Evolutionary conservation across 1,140 invertebrate genomes (phyloP).

Genomic region (Phenacoccus solenopsis): DNA sequence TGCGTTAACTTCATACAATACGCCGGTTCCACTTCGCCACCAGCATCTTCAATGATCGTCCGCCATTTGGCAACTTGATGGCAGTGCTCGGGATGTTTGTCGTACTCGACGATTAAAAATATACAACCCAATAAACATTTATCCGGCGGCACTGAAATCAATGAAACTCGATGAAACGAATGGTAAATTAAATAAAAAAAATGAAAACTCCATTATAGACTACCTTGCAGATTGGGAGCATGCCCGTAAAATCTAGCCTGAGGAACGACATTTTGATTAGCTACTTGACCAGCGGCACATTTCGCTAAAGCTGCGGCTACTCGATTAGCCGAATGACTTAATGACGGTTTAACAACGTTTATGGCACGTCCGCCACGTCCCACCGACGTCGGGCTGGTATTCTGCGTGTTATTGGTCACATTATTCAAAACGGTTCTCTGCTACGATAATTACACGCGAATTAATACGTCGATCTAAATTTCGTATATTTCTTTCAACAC

Average conservation of each 20-base stretch:
- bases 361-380: neutral
- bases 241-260: slow-evolving; percentile 69
- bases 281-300: slow-evolving; percentile 30
- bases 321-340: slow-evolving; percentile 31
- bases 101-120: slow-evolving; percentile 72
- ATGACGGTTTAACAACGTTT: slow-evolving; percentile 14
- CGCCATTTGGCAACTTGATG: slow-evolving; percentile 59
- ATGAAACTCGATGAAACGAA: slow-evolving; percentile 28
- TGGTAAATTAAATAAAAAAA: slow-evolving; percentile 28
- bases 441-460: too few species aligned
- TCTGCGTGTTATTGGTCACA: slow-evolving; percentile 21
- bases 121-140: slow-evolving; percentile 83
- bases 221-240: slow-evolving; percentile 67
- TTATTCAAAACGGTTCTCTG: slow-evolving; percentile 23
- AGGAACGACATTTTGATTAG: slow-evolving; percentile 28
- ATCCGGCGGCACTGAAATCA: slow-evolving; percentile 62
- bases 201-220: slow-evolving; percentile 26
- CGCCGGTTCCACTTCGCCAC: slow-evolving; percentile 73
- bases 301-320: slow-evolving; percentile 40
- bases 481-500: neutral
- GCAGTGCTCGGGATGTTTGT: slow-evolving; percentile 41
- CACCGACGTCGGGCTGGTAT: neutral
- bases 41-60: slow-evolving; percentile 69
- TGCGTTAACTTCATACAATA: slow-evolving; percentile 81
- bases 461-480: neutral